A percentile compares a stretch with the other conserved stretches of the same genome.
These are phyloP conservation scores for Callaeas wilsoni DNA, from an alignment of 2,113 vertebrate genomes.

Conservation along the genomic window DNA sequence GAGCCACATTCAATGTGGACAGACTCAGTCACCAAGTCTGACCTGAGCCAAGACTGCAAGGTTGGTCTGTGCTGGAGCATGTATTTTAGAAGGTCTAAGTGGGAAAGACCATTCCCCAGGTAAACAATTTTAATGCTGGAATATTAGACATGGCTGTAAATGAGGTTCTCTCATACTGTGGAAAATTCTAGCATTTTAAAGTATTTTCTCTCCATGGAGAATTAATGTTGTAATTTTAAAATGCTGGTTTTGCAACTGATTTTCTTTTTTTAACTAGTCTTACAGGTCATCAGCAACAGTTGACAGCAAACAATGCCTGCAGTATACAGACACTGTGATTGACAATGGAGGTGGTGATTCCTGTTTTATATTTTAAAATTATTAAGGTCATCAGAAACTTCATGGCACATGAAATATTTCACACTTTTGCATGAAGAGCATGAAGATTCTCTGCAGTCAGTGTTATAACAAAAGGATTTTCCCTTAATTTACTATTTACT, in stretches of 20 bases:
- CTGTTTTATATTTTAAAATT: neutral
- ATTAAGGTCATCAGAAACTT: neutral
- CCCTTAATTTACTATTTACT: neutral
- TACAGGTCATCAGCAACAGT: neutral
- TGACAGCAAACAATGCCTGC: neutral
- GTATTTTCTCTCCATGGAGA: neutral
- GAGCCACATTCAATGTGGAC: neutral
- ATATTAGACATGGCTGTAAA: neutral
- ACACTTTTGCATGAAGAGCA: neutral
- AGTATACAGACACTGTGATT: neutral
- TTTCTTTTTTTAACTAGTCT: neutral
- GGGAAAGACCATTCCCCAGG: neutral
- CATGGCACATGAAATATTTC: neutral
- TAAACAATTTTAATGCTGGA: neutral
- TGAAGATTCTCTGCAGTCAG: neutral
- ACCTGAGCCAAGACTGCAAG: neutral
- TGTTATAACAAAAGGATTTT: neutral
- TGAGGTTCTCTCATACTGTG: neutral
- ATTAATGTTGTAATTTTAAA: neutral
- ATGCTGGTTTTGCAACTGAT: neutral
- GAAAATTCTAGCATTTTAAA: neutral
- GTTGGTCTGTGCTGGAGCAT: neutral
- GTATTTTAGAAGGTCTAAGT: neutral
- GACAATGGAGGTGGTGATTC: neutral
- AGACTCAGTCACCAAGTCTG: neutral